phyloP scores from a whole-genome alignment of 2,888 invertebrate genomes.

The Caenorhabditis zanzibari region DNA sequence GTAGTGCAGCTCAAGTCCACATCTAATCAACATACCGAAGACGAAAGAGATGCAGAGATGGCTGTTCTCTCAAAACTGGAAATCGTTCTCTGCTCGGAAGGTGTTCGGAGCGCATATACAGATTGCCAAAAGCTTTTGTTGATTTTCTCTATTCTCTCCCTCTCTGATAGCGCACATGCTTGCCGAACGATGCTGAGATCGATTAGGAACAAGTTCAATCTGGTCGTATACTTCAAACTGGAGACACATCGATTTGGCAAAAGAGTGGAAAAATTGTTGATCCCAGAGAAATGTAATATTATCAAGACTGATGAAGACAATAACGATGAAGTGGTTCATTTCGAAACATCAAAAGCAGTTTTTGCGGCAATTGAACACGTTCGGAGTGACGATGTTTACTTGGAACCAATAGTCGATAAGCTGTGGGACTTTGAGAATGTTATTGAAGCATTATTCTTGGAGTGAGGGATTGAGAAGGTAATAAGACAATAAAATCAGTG shows the following conservation, averaged over 20 bases:
- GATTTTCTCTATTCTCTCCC: conserved; percentile 62
- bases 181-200: conserved; percentile 58
- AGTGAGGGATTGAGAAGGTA: conserved; percentile 61
- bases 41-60: conserved; percentile 43
- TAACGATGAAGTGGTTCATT: conserved; percentile 38
- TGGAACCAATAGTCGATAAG: conserved; percentile 88
- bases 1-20: conserved; percentile 54
- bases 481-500: no score
- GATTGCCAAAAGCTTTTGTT: conserved; percentile 68
- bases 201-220: conserved; percentile 78
- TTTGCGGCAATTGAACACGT: conserved; percentile 67
- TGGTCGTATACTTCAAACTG: conserved; percentile 79
- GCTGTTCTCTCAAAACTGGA: conserved; percentile 47
- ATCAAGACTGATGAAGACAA: neutral
- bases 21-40: conserved; percentile 32
- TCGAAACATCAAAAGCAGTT: conserved; percentile 47
- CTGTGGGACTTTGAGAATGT: conserved; percentile 93
- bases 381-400: conserved; percentile 90
- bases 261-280: conserved; percentile 51
- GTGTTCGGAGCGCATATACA: conserved; percentile 60
- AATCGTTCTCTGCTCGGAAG: conserved; percentile 62
- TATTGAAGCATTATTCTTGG: conserved; percentile 87
- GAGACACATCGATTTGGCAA: conserved; percentile 69
- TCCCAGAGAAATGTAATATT: conserved; percentile 45
- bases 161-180: conserved; percentile 56